Conservation (phyloP, 2,797 vertebrate species). For the Danio aesculapii region DNA sequence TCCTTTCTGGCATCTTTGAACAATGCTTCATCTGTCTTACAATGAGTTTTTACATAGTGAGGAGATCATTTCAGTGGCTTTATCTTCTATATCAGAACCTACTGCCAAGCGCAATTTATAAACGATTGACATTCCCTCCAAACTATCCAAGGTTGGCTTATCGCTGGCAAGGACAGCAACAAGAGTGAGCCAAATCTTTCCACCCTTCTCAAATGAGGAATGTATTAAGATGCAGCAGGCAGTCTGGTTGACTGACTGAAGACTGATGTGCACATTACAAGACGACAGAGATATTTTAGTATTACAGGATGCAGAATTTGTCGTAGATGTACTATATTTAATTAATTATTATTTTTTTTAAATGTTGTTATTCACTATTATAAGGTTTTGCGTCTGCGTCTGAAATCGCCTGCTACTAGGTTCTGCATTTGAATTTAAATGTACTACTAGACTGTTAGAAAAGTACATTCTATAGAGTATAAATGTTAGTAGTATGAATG, state of each 20-base stretch:
- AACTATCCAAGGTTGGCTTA: constrained; percentile 15
- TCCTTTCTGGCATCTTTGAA: neutral
- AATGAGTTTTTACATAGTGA: neutral
- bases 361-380: too few relatives aligned
- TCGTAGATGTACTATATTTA: too few relatives aligned
- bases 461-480: too few relatives aligned
- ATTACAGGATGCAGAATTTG: too few relatives aligned
- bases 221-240: constrained; percentile 27
- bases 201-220: constrained; percentile 5
- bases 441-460: too few relatives aligned
- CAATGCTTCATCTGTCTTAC: neutral
- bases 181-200: neutral
- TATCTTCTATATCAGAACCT: constrained; percentile 10
- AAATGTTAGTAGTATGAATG: too few relatives aligned
- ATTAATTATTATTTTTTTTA: too few relatives aligned
- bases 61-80: neutral
- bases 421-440: too few relatives aligned
- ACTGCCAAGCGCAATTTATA: neutral
- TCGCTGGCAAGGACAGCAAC: constrained; percentile 6
- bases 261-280: too few relatives aligned
- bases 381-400: too few relatives aligned
- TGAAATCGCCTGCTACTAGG: too few relatives aligned
- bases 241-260: constrained; percentile 4
- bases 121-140: constrained; percentile 19
- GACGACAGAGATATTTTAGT: neutral